Percentiles rank a stretch among this genome's conserved stretches.
Evolutionary conservation across 1,140 invertebrate genomes (phyloP).

Genomic region (Parapsyche elsis): DNA sequence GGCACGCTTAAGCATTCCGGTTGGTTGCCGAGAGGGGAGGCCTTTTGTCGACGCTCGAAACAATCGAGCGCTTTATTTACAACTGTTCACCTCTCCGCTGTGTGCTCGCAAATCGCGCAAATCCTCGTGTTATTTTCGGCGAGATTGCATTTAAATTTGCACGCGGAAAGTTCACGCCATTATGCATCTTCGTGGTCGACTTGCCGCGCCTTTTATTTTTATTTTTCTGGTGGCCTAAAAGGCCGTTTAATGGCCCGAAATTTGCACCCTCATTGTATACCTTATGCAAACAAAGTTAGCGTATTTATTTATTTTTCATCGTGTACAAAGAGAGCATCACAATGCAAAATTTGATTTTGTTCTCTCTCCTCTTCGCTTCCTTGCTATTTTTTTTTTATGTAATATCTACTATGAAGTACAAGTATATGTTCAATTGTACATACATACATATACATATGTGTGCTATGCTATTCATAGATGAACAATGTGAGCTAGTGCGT

Average conservation of each 20-base stretch:
- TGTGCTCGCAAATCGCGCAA: background rate
- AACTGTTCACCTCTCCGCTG: background rate
- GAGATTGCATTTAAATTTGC: background rate
- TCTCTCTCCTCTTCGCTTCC: too few species aligned
- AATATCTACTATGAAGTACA: too few species aligned
- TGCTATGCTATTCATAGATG: too few species aligned
- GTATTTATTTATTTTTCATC: too few species aligned
- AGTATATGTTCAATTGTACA: too few species aligned
- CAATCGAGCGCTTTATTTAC: conserved; percentile 23
- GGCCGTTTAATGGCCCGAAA: conserved; percentile 5
- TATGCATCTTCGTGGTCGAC: conserved; percentile 20
- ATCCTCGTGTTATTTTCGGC: background rate
- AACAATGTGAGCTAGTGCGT: too few species aligned
- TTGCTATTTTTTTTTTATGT: too few species aligned
- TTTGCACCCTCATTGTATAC: background rate
- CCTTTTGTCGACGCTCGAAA: background rate
- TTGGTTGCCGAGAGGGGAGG: background rate
- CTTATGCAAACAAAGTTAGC: background rate
- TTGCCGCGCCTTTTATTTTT: background rate
- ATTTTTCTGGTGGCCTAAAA: background rate
- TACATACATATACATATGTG: too few species aligned
- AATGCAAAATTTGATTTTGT: too few species aligned
- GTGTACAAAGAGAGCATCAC: too few species aligned
- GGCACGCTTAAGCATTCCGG: too few species aligned
- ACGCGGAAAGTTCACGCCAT: background rate